Evolutionary conservation across 2,113 vertebrate species (phyloP).

Genomic region (Mus pahari): DNA sequence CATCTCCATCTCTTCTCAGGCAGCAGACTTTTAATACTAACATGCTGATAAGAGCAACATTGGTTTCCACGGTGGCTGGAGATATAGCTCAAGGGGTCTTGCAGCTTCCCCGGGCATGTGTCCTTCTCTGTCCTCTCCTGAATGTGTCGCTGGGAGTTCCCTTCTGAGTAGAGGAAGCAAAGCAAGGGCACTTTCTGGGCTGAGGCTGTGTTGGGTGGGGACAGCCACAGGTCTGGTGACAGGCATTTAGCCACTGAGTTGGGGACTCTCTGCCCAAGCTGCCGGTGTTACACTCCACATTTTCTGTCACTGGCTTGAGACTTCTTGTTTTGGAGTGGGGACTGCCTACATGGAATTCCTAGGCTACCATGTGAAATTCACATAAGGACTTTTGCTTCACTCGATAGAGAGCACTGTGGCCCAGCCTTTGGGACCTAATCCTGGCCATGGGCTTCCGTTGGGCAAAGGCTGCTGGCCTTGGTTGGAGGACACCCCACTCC

Average conservation of each 20-base stretch:
- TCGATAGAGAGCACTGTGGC: not conserved
- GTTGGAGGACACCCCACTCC: not conserved
- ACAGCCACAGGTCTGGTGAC: not conserved
- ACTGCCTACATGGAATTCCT: not conserved
- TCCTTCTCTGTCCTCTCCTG: too few relatives aligned
- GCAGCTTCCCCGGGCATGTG: not conserved
- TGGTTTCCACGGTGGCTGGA: not conserved
- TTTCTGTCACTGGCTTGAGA: not conserved
- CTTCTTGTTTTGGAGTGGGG: not conserved
- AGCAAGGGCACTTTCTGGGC: not conserved
- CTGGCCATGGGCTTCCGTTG: not conserved
- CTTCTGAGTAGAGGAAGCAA: not conserved
- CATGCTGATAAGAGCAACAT: not conserved
- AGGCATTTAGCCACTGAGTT: not conserved
- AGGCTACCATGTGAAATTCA: not conserved
- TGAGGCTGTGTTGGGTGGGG: not conserved
- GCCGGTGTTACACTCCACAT: not conserved
- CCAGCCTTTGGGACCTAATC: too few relatives aligned
- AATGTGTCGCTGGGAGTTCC: not conserved
- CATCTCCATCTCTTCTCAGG: rapidly evolving
- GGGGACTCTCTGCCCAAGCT: not conserved
- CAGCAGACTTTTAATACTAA: constrained; percentile 24
- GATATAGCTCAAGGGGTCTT: not conserved
- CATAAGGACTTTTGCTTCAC: not conserved
- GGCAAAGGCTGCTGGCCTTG: not conserved